phyloP scores from a whole-genome alignment of 2,888 invertebrate species.

The Chelonus formosanus region DNA sequence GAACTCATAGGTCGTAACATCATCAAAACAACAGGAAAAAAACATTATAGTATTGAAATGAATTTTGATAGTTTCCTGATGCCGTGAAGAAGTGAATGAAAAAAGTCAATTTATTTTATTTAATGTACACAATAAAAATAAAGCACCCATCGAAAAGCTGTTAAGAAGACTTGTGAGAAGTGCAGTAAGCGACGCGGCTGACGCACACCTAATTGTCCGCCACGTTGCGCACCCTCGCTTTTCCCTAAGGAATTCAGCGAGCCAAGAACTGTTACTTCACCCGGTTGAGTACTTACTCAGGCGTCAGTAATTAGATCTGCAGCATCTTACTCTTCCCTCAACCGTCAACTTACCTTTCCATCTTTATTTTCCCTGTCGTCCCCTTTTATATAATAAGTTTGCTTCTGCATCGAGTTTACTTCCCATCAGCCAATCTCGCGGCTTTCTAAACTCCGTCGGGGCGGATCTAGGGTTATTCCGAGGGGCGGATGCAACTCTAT shows the following conservation, averaged over 20 bases:
- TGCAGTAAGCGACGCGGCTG: conserved; percentile 22
- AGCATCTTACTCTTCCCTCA: conserved; percentile 46
- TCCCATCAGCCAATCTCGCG: conserved; percentile 16
- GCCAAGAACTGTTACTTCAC: conserved; percentile 40
- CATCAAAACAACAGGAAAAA: no score
- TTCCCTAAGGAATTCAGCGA: conserved; percentile 19
- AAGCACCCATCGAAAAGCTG: background rate
- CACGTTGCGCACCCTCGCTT: conserved; percentile 37
- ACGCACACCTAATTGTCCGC: conserved; percentile 54
- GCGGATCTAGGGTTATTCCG: background rate
- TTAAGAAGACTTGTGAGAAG: conserved; percentile 30
- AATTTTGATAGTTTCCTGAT: no score
- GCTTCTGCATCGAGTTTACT: conserved; percentile 19
- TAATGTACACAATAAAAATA: no score
- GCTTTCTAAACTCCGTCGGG: background rate
- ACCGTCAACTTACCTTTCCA: conserved; percentile 48
- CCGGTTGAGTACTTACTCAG: conserved; percentile 50
- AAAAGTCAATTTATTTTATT: no score
- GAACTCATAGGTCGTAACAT: conserved; percentile 10
- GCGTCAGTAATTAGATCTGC: conserved; percentile 58
- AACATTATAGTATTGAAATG: no score
- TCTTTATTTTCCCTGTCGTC: conserved; percentile 35
- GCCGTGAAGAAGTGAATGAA: no score
- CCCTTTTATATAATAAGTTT: conserved; percentile 34
- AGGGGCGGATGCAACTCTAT: conserved; percentile 11